A percentile compares a stretch with the other conserved stretches of the same genome.
phyloP scores from a whole-genome alignment of 2,888 invertebrate species.

The Diaphora mendica region DNA sequence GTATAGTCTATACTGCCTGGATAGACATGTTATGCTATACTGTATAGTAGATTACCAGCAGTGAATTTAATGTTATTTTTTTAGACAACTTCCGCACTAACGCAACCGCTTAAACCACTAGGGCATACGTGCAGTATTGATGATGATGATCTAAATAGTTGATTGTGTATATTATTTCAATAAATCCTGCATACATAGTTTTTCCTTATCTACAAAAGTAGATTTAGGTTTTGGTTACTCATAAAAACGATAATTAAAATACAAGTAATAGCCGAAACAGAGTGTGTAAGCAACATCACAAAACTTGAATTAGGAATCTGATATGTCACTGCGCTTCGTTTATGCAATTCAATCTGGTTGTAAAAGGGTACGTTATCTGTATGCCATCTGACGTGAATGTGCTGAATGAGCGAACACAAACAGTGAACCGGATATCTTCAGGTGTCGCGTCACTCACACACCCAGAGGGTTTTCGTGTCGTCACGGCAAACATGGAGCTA shows the following conservation, averaged over 20 bases:
- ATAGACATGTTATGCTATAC: too few relatives aligned
- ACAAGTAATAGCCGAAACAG: too few relatives aligned
- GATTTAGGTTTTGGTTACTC: neutral
- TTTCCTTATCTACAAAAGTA: neutral
- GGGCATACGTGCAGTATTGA: too few relatives aligned
- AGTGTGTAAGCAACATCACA: neutral
- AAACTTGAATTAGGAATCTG: neutral
- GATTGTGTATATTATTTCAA: too few relatives aligned
- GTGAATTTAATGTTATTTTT: too few relatives aligned
- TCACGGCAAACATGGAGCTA: slow-evolving; percentile 31
- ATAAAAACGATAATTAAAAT: neutral
- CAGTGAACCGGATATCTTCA: slow-evolving; percentile 66
- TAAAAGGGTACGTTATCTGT: slow-evolving; percentile 69
- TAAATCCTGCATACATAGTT: too few relatives aligned
- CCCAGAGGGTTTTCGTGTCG: slow-evolving; percentile 40
- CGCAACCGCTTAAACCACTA: too few relatives aligned
- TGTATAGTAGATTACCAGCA: too few relatives aligned
- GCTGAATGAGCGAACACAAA: slow-evolving; percentile 66
- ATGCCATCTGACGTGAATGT: slow-evolving; percentile 66
- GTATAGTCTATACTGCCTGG: too few relatives aligned
- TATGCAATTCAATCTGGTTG: slow-evolving; percentile 65
- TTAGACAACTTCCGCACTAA: too few relatives aligned
- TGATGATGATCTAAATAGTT: too few relatives aligned
- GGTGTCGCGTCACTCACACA: slow-evolving; percentile 66
- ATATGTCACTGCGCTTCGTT: slow-evolving; percentile 25